These are phyloP conservation scores for Philaethria dido DNA, from an alignment of 2,888 invertebrate genomes.

Conservation along the genomic window DNA sequence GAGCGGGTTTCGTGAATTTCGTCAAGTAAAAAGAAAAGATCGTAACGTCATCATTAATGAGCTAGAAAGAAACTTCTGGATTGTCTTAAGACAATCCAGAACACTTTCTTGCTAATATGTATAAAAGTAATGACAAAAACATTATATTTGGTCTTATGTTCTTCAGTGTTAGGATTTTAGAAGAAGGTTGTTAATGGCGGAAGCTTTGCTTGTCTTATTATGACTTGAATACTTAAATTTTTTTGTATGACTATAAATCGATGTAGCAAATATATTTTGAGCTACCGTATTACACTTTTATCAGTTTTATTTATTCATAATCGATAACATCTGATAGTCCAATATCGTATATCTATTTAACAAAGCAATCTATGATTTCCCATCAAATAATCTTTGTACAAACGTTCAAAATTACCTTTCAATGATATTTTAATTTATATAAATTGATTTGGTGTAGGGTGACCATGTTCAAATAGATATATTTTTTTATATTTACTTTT, in stretches of 20 bases:
- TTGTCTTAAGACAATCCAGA: too few relatives aligned
- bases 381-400: constrained; percentile 22
- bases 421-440: constrained; percentile 18
- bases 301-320: constrained; percentile 29
- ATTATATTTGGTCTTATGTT: too few relatives aligned
- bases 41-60: too few relatives aligned
- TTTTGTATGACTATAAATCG: neutral
- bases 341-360: constrained; percentile 26
- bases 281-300: constrained; percentile 40
- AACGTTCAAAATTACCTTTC: constrained; percentile 6
- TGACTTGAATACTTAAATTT: neutral
- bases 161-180: too few relatives aligned
- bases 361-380: constrained; percentile 32
- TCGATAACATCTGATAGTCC: constrained; percentile 36
- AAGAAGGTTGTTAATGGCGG: too few relatives aligned
- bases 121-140: too few relatives aligned
- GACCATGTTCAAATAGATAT: neutral
- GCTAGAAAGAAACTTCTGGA: too few relatives aligned
- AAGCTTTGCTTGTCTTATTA: neutral
- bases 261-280: constrained; percentile 2
- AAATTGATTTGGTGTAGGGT: neutral
- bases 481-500: neutral
- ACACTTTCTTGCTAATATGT: too few relatives aligned
- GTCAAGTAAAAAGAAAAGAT: too few relatives aligned
- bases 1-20: too few relatives aligned